Evolutionary conservation across 1,140 invertebrate species (phyloP), one percentile per base, ranked within the genome.

Genomic region (Bombus vancouverensis): DNA sequence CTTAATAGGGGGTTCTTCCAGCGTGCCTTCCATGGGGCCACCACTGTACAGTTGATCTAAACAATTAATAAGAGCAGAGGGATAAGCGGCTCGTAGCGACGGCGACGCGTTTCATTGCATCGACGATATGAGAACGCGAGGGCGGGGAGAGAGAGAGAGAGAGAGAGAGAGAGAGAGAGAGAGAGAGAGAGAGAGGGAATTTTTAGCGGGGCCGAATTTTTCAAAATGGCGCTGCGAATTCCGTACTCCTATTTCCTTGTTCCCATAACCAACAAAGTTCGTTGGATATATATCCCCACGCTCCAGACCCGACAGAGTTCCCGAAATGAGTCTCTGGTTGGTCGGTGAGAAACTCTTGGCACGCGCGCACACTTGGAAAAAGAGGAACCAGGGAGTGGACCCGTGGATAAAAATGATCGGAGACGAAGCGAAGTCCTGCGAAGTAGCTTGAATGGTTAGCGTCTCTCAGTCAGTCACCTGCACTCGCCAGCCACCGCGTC

Each of bases 171-270:
- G 86, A 87, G 86, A 85, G 73, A 83, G 53, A 57, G 22, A 78
- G 68, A 73, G 77, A 71, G 0, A 59, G 25, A 28, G 83, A 88
- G 86, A 87, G 88, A 87, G 88, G 83, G 79, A 83, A 87, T 87
- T 91, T 89, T 90, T 85, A 88, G 77, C 87, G 85, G 87, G 87
- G 87, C 85, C 87, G 90, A 93, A 94, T 94, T 94, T 94, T 94
- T 94, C 94, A 94, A 94, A 94, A 94, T 94, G 94, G 94, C 94
- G 94, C 93, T 91, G 89, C 86, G 88, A 94, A 93, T 94, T 94
- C 92, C 92, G 91, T 91, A 93, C 92, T 92, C 88, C 91, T 89
- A 91, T 91, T 87, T 88, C 89, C 88, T 87, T 86, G 85, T 83
- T 91, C 92, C 87, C 90, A 92, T 91, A 92, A 92, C 92, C 92